Evolutionary conservation across 2,113 vertebrate species (phyloP), one percentile per base, ranked within the genome.

Genomic region (Hypanus sabinus): DNA sequence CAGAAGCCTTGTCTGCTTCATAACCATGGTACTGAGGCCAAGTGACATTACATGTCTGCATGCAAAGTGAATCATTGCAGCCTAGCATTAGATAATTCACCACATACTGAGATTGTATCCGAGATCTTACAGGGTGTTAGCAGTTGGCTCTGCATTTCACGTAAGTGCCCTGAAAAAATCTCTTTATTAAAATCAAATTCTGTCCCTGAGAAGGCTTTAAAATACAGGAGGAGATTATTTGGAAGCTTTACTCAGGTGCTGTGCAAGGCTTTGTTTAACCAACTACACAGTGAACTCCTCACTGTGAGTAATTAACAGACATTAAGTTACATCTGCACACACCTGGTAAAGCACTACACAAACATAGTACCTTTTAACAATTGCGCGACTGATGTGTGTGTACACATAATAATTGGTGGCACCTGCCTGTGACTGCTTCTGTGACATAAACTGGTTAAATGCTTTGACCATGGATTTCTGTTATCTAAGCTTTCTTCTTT

Each of bases 231-330:
- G n/a, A 70, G 38, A 46, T 46, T 36, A 83, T 83, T 20, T 38
- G 20, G 27, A 73, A 71, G 70, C 91, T 93, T 93, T 93, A 24
- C 11, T 73, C 38, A 75, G 70, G 70, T 73, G 68, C 38, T 73
- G 38, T 73, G 20, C 12, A 73, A 71, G 14, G 68, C 30, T 93
- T 75, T 93, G 70, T 93, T 73, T 93, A 30, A 55, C 91, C 70
- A 75, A 75, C 70, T 73, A 73, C 70, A 93, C 22, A 55, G 36
- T 46, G 68, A 93, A 73, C 70, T 73, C 36, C 91, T 30, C 38
- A 73, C 36, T 55, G 36, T 73, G 70, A 73, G 91, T 70, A 93
- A 93, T 93, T 93, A 93, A 55, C 68, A 93, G 70, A 55, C 22
- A 75, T 93, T 73, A 75, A 93, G 10, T 93, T 73, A 46, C 91